These are phyloP conservation scores for Manacus vitellinus DNA, from an alignment of 2,113 vertebrate genomes.

Conservation along the genomic window DNA sequence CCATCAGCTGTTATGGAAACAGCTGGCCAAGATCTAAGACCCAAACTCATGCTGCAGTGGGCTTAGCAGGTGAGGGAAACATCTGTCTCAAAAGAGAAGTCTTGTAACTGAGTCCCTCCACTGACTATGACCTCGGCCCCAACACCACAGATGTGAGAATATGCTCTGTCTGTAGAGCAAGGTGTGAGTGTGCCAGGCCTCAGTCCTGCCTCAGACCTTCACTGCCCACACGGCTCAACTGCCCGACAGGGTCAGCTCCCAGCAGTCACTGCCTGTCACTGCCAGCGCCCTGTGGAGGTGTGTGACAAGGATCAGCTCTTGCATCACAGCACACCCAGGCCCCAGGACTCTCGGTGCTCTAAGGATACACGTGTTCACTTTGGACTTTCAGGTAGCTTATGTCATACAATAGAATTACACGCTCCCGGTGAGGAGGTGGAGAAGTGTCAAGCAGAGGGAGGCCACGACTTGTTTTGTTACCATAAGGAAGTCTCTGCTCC, in stretches of 20 bases:
- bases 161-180: neutral
- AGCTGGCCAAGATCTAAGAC: neutral
- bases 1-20: neutral
- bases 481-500: neutral
- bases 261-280: neutral
- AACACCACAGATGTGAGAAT: accelerated
- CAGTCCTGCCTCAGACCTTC: neutral
- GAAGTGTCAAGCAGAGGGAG: neutral
- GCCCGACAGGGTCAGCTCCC: neutral
- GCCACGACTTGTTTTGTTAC: neutral
- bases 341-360: neutral
- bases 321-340: neutral
- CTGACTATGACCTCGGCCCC: accelerated
- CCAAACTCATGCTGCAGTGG: neutral
- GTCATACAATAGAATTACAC: neutral
- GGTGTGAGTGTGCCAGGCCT: neutral
- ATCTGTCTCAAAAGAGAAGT: neutral
- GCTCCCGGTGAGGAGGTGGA: neutral
- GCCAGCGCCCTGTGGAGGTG: neutral
- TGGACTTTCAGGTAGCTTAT: neutral
- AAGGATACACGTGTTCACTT: neutral
- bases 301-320: neutral
- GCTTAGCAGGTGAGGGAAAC: neutral
- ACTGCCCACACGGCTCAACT: neutral
- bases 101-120: neutral